phyloP scores from a whole-genome alignment of 2,113 vertebrate species.

The Mesembrinibis cayennensis region DNA sequence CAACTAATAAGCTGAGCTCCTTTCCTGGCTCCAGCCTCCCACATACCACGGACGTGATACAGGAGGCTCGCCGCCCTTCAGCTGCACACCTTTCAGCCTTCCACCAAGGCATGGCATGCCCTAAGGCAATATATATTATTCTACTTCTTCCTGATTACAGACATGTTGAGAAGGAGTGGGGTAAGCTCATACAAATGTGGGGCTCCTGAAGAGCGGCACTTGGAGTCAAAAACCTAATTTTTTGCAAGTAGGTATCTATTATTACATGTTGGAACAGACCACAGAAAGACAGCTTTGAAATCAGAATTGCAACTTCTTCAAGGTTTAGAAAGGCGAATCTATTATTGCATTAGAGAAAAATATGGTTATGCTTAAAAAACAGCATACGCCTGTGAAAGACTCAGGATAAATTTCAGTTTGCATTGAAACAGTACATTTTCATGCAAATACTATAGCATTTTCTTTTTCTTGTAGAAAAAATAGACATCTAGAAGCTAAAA shows the following conservation, averaged over 20 bases:
- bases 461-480: not conserved
- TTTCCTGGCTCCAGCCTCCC: not conserved
- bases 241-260: not conserved
- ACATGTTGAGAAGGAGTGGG: not conserved
- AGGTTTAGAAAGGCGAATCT: not conserved
- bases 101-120: not conserved
- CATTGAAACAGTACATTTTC: not conserved
- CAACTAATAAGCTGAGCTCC: not conserved
- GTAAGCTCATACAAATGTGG: not conserved
- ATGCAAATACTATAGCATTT: not conserved
- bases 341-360: not conserved
- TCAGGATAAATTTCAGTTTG: not conserved
- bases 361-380: not conserved
- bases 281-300: not conserved
- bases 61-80: not conserved
- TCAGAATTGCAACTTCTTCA: not conserved
- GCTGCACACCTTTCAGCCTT: not conserved
- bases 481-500: not conserved
- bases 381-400: not conserved
- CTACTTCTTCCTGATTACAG: not conserved
- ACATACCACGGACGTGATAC: fast-evolving
- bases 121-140: not conserved
- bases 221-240: not conserved
- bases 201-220: not conserved
- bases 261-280: not conserved